Percentiles rank a stretch among this genome's conserved stretches.
phyloP scores from a whole-genome alignment of 1,140 invertebrate species.

The Drosophila mojavensis region DNA sequence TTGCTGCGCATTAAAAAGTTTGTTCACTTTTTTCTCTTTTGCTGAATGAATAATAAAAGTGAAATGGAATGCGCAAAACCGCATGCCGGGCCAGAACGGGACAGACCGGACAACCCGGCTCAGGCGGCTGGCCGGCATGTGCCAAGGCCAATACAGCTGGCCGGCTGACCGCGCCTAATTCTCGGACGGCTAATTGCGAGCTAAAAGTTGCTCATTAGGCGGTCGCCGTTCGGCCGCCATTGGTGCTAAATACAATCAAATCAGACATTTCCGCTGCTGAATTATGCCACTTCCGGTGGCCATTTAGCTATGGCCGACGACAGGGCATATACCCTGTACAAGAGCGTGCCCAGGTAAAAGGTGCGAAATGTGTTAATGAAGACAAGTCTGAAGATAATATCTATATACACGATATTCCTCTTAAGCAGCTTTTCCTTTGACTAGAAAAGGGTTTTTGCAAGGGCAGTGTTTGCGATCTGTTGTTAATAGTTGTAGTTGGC shows the following conservation, averaged over 20 bases:
- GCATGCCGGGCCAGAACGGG: slow-evolving; percentile 16
- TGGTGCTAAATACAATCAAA: slow-evolving; percentile 74
- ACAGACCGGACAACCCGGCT: slow-evolving; percentile 3
- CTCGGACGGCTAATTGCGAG: slow-evolving; percentile 63
- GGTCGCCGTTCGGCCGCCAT: slow-evolving; percentile 20
- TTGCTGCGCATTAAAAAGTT: slow-evolving; percentile 75
- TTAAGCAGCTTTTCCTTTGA: too few species aligned
- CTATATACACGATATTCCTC: too few species aligned
- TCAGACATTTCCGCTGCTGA: slow-evolving; percentile 70
- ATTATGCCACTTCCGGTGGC: slow-evolving; percentile 73
- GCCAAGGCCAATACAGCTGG: neutral
- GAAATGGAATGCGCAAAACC: slow-evolving; percentile 73
- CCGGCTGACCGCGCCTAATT: slow-evolving; percentile 4
- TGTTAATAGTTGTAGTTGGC: too few species aligned
- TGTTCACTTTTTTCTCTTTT: slow-evolving; percentile 35
- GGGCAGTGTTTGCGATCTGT: too few species aligned
- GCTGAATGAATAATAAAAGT: slow-evolving; percentile 67
- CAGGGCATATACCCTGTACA: neutral
- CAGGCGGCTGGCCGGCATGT: neutral
- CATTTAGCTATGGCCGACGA: slow-evolving; percentile 28
- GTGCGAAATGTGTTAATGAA: too few species aligned
- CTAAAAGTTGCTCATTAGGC: slow-evolving; percentile 78
- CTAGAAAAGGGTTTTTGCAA: too few species aligned
- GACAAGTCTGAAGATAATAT: too few species aligned
- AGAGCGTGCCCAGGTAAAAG: too few species aligned